Conservation (phyloP, 2,797 vertebrate species). For the Tachyglossus aculeatus region DNA sequence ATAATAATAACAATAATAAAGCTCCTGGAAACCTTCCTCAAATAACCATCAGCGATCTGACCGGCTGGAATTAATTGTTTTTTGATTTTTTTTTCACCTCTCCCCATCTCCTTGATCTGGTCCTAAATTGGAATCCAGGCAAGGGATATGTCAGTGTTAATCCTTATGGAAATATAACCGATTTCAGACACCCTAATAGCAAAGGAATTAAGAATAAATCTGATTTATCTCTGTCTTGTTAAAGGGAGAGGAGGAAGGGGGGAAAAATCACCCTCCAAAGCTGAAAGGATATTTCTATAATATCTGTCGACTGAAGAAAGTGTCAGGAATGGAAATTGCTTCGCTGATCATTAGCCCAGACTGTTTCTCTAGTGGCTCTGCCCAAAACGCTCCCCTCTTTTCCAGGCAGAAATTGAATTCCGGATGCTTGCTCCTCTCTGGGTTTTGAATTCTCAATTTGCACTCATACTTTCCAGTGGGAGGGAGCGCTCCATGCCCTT, state of each 20-base stretch:
- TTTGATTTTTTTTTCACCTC: too few relatives aligned
- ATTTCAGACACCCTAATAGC: not conserved
- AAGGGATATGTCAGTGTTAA: not conserved
- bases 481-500: too few relatives aligned
- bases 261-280: too few relatives aligned
- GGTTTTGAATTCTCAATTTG: too few relatives aligned
- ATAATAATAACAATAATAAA: slow-evolving; percentile 35
- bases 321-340: not conserved
- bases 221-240: slow-evolving; percentile 8
- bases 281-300: not conserved
- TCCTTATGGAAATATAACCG: slow-evolving; percentile 7
- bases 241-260: too few relatives aligned
- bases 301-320: not conserved
- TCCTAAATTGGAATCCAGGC: slow-evolving; percentile 20
- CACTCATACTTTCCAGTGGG: too few relatives aligned
- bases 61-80: not conserved
- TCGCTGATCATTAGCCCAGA: not conserved
- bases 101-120: not conserved
- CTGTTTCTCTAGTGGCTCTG: not conserved
- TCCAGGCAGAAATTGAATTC: too few relatives aligned
- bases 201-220: slow-evolving; percentile 41
- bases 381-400: too few relatives aligned
- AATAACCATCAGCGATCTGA: slow-evolving; percentile 1
- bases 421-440: too few relatives aligned
- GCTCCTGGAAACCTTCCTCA: slow-evolving; percentile 27